These are phyloP conservation scores for Lathamus discolor DNA, from an alignment of 2,113 vertebrate species.

Conservation along the genomic window DNA sequence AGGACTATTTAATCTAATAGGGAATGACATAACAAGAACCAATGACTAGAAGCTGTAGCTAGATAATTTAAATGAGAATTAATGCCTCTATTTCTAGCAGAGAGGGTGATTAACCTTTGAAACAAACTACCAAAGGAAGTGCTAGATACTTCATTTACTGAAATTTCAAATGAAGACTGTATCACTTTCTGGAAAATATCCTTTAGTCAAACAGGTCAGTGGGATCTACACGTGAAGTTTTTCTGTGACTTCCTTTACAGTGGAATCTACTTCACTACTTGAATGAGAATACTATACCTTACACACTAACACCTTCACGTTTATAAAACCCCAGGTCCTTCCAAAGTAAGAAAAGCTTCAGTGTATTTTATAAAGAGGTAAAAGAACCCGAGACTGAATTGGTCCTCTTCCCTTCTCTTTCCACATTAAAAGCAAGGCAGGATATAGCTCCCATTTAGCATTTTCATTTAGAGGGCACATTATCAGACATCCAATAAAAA, in stretches of 20 bases:
- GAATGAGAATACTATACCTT: neutral
- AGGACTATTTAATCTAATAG: slow-evolving; percentile 24
- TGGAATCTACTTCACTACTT: neutral
- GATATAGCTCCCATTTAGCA: neutral
- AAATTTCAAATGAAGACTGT: neutral
- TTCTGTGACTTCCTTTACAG: neutral
- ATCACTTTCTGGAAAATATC: slow-evolving; percentile 19
- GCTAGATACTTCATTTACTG: neutral
- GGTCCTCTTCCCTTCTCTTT: neutral
- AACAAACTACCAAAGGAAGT: slow-evolving; percentile 48
- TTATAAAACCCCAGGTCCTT: neutral
- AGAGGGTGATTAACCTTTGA: slow-evolving; percentile 65
- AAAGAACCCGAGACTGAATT: neutral
- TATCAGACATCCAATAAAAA: neutral
- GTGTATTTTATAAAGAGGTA: neutral
- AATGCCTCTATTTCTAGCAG: slow-evolving; percentile 53
- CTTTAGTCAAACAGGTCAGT: neutral
- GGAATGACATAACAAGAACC: slow-evolving; percentile 48
- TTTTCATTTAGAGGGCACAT: neutral
- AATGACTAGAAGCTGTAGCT: slow-evolving; percentile 31
- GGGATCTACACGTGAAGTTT: neutral
- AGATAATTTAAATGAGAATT: slow-evolving; percentile 61
- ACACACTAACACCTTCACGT: neutral
- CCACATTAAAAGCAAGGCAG: neutral
- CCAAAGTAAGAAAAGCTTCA: neutral